Base-by-base conservation (phyloP, 2,797 vertebrate species). In the Aeoliscus strigatus region DNA sequence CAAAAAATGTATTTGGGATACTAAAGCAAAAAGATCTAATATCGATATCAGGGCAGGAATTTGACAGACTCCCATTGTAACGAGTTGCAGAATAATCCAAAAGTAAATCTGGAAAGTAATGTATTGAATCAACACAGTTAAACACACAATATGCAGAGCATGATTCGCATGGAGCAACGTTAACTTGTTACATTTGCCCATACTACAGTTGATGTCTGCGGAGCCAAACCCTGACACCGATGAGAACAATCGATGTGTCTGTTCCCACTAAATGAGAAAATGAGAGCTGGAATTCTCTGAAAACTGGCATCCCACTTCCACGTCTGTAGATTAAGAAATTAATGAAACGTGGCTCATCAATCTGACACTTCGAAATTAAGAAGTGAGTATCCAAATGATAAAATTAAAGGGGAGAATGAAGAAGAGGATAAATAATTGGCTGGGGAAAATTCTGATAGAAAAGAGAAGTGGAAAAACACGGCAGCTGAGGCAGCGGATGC, bases 331-430 rank as follows among this genome's bases (percentile, higher is more conserved):
- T 75, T 73, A 72, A 65, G 61, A 80, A 78, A 75, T 75, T 63
- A 67, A 77, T 73, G 53, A 78, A 82, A 80, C 65, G 52, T 38
- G 45, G 46, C 43, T 38, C 63, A 60, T 60, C 66, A 64, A 61
- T 65, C 55, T 57, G 74, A 79, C 70, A 72, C 57, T 71, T 73
- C 48, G 64, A 64, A 82, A 79, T 82, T 71, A 82, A 66, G 70
- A 59, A 61, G 41, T 16, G 25, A 60, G 42, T 58, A 70, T 77
- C 69, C 51, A 79, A 73, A 79, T 69, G 49, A 58, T 45, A 62
- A 69, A 67, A 76, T 69, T 53, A 73, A 81, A 80, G 60, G 40
- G 6, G 58, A 57, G 47, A 68, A 66, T 51, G 55, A 79, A 67
- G 56, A 46, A 43, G 36, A 63, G 50, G 44, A 71, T 57, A 62